Base-by-base conservation (phyloP, 2,797 vertebrate species). In the Danio jaintianensis region DNA sequence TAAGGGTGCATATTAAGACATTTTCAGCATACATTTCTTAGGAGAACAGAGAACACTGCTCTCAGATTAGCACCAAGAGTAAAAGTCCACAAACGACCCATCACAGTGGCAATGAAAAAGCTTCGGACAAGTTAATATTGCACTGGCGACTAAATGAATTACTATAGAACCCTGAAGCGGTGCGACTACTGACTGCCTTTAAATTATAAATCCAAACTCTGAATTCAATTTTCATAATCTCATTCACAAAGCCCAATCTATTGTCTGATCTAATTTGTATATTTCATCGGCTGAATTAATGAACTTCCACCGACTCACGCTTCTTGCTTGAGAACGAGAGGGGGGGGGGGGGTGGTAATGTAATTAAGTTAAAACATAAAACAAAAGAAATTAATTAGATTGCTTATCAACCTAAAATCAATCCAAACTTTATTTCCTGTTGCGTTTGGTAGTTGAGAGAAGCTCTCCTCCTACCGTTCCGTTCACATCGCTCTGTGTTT, bases 311-410 rank as follows among this genome's bases (percentile, higher is more conserved):
- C 73, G 85, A 88, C 68, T 85, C 85, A 77, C 79, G 79, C 84
- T 80, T 85, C 75, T 71, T 71, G 47, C 67, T 29, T 52, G 18
- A 62, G 56, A 62, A 84, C 52, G 73, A 42, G 56, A 36, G 8
- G 40, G 7, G 38, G 70, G 71, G 76, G 29, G 29, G 29, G 29
- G 3, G 58, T 81, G 81, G 75, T 16, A 77, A n/a, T 20, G 79
- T 91, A 90, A 93, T 89, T 87, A 92, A 92, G 90, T 91, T 84
- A 88, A 91, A 91, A 89, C 88, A 88, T 90, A 88, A 92, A 93
- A 94, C 91, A 91, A 90, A 91, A 82, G 86, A 86, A 93, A 92
- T 91, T 90, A 93, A 94, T 93, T 91, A 92, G 89, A 90, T 89
- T 87, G 89, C 91, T 93, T 93, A 92, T 93, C 92, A 91, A 88